These are phyloP conservation scores for Brachionus asplanchnoidis DNA, from an alignment of 1,140 invertebrate genomes.

Conservation along the genomic window DNA sequence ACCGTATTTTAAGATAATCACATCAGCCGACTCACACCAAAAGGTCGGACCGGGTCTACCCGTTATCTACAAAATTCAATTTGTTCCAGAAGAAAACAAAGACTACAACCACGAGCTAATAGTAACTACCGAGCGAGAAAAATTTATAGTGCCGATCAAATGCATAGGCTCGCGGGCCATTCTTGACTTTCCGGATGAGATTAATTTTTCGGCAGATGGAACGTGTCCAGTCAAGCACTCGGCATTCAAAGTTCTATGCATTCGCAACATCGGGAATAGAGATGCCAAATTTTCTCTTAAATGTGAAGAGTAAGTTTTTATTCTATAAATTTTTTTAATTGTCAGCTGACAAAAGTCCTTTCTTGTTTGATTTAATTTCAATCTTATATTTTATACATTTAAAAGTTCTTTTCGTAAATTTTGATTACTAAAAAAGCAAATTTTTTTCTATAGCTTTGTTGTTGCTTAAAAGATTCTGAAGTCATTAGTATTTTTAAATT, in stretches of 20 bases:
- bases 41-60: conserved; percentile 57
- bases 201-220: conserved; percentile 48
- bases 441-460: no score
- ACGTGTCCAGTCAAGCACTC: conserved; percentile 53
- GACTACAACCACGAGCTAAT: conserved; percentile 57
- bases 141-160: conserved; percentile 55
- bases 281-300: conserved; percentile 54
- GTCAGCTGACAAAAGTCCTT: no score
- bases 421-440: no score
- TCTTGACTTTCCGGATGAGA: conserved; percentile 57
- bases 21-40: conserved; percentile 53
- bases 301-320: conserved; percentile 47
- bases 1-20: conserved; percentile 57
- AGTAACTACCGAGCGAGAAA: conserved; percentile 56
- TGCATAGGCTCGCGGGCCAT: conserved; percentile 56
- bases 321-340: no score
- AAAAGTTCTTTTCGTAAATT: no score
- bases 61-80: conserved; percentile 55
- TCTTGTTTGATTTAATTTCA: no score
- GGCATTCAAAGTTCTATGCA: conserved; percentile 51
- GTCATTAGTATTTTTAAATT: no score
- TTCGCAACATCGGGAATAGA: conserved; percentile 56
- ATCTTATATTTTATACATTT: no score
- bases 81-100: conserved; percentile 56
- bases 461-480: no score